phyloP scores from a whole-genome alignment of 2,113 vertebrate genomes.

The Ctenomys sociabilis region DNA sequence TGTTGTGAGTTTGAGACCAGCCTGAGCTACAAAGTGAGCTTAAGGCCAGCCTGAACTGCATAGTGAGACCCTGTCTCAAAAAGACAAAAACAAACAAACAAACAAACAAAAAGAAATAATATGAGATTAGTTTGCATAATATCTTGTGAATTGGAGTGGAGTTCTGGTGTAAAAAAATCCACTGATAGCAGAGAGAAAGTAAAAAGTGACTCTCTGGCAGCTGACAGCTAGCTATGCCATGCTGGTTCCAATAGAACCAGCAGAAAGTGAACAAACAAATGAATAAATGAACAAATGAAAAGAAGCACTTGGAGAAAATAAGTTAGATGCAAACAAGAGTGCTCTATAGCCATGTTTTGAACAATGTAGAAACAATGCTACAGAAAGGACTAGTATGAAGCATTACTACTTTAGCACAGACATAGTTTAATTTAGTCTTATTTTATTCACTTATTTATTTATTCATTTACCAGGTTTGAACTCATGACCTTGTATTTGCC shows the following conservation, averaged over 20 bases:
- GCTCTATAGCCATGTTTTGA: neutral
- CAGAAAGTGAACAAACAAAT: no score
- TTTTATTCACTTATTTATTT: no score
- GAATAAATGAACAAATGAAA: no score
- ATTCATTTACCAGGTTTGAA: no score
- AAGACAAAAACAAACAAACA: no score
- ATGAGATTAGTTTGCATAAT: neutral
- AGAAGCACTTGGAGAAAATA: conserved; percentile 1
- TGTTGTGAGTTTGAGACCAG: no score
- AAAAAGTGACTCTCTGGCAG: neutral
- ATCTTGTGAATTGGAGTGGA: neutral
- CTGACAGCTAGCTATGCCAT: neutral
- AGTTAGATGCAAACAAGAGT: neutral
- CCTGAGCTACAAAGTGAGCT: no score
- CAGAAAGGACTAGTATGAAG: neutral
- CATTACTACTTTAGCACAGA: neutral
- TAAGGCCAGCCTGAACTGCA: no score
- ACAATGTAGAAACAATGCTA: neutral
- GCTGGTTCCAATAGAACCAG: neutral
- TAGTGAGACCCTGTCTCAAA: no score
- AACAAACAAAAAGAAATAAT: conserved; percentile 22
- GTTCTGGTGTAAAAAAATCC: neutral
- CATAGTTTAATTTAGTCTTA: neutral
- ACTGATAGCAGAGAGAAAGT: neutral
- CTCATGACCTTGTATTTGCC: no score